Percentiles rank a stretch among this genome's conserved stretches.
Conservation (phyloP, 2,888 invertebrate species). For the Drosophila austrosaltans region DNA sequence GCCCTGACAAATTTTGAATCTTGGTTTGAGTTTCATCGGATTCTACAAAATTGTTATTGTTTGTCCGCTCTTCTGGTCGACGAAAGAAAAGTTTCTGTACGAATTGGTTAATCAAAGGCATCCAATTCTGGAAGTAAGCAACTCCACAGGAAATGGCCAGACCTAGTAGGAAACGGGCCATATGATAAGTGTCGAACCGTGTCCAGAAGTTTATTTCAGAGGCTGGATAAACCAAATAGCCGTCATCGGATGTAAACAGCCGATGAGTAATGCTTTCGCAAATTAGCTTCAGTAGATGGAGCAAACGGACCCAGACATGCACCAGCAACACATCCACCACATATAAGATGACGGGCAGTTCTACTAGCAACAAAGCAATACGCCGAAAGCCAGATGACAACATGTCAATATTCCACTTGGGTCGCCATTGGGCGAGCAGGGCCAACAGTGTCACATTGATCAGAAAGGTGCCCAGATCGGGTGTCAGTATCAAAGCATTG, state of each 20-base stretch:
- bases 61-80: background rate
- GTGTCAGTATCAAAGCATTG: conserved; percentile 44
- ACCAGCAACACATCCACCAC: conserved; percentile 63
- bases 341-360: conserved; percentile 59
- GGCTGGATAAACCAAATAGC: conserved; percentile 48
- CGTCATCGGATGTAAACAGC: conserved; percentile 53
- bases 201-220: conserved; percentile 56
- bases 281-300: conserved; percentile 54
- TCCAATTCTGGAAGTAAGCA: conserved; percentile 4
- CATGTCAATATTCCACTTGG: conserved; percentile 36
- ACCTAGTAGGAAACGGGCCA: conserved; percentile 60
- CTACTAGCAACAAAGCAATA: conserved; percentile 53
- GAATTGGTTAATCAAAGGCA: background rate
- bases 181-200: conserved; percentile 58
- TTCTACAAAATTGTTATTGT: background rate
- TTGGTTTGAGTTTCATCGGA: background rate
- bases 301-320: conserved; percentile 67
- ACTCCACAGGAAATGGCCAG: conserved; percentile 17
- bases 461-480: conserved; percentile 65
- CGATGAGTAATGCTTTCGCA: conserved; percentile 55
- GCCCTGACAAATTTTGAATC: background rate
- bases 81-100: background rate
- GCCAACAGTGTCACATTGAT: conserved; percentile 66
- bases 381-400: conserved; percentile 41
- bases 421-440: conserved; percentile 60